Percentiles rank a stretch among this genome's conserved stretches.
Evolutionary conservation across 2,888 invertebrate species (phyloP).

Genomic region (Heliothis peltigera): DNA sequence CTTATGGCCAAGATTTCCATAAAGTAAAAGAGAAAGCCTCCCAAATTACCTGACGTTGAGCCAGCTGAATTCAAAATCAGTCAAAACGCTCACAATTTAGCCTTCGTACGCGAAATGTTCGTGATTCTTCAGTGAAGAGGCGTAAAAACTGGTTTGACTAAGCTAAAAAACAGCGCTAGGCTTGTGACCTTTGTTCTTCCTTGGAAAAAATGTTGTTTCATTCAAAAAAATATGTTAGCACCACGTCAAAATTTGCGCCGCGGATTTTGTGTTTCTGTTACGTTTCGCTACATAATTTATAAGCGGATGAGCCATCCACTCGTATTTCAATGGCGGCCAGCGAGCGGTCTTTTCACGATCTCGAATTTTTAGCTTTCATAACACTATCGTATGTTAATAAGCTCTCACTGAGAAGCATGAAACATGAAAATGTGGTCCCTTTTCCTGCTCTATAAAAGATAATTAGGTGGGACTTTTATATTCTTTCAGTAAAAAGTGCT

Average conservation of each 20-base stretch:
- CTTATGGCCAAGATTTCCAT: conserved; percentile 48
- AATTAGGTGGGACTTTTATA: conserved; percentile 31
- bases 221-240: conserved; percentile 57
- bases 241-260: conserved; percentile 64
- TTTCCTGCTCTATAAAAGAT: conserved; percentile 38
- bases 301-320: conserved; percentile 77
- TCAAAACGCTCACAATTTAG: conserved; percentile 48
- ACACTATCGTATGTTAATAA: conserved; percentile 82
- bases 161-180: conserved; percentile 47
- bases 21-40: conserved; percentile 48
- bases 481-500: conserved; percentile 17
- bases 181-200: conserved; percentile 51
- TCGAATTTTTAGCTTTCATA: conserved; percentile 78
- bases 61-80: conserved; percentile 58
- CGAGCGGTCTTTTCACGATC: conserved; percentile 71
- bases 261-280: conserved; percentile 70
- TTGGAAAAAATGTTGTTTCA: conserved; percentile 49
- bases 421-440: conserved; percentile 63
- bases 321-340: conserved; percentile 74
- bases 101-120: conserved; percentile 28
- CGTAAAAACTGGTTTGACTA: conserved; percentile 48
- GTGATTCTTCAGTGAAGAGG: conserved; percentile 32
- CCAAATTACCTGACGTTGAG: conserved; percentile 55
- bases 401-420: conserved; percentile 68
- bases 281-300: conserved; percentile 80